Conservation (phyloP, 2,113 vertebrate species). For the Caranx ignobilis region DNA sequence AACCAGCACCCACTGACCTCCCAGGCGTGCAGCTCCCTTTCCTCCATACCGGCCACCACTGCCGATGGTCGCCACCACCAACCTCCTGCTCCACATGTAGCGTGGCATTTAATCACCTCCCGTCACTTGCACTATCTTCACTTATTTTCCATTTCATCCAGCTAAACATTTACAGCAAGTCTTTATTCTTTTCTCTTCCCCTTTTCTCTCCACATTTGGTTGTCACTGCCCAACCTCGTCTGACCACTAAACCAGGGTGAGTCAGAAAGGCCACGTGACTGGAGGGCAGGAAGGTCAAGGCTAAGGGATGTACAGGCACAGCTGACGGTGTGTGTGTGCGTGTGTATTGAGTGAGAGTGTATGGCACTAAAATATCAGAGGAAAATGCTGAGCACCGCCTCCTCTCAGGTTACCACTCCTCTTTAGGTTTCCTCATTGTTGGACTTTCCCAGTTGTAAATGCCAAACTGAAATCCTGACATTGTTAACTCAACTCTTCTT, state of each 20-base stretch:
- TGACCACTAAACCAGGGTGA: conserved; percentile 30
- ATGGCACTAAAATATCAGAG: conserved; percentile 37
- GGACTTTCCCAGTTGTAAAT: neutral
- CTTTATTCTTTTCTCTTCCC: neutral
- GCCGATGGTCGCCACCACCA: conserved; percentile 4
- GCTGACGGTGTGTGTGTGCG: conserved; percentile 47
- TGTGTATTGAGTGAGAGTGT: conserved; percentile 43
- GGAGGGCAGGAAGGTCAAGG: conserved; percentile 49
- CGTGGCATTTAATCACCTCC: conserved; percentile 21
- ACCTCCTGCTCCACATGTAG: conserved; percentile 34
- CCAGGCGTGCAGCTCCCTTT: conserved; percentile 18
- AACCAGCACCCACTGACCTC: conserved; percentile 43
- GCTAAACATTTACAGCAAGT: neutral
- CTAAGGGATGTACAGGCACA: conserved; percentile 63
- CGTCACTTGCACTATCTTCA: neutral
- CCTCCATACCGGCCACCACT: conserved; percentile 1
- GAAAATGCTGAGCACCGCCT: conserved; percentile 5
- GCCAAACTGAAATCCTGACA: neutral
- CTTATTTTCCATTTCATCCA: neutral
- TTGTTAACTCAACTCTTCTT: neutral
- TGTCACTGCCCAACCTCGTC: neutral
- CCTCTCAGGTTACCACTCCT: conserved; percentile 28
- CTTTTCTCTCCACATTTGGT: neutral
- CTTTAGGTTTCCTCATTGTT: conserved; percentile 29
- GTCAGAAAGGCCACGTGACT: conserved; percentile 45